phyloP scores from a whole-genome alignment of 2,113 vertebrate species.

The Actenoides lindsayi region DNA sequence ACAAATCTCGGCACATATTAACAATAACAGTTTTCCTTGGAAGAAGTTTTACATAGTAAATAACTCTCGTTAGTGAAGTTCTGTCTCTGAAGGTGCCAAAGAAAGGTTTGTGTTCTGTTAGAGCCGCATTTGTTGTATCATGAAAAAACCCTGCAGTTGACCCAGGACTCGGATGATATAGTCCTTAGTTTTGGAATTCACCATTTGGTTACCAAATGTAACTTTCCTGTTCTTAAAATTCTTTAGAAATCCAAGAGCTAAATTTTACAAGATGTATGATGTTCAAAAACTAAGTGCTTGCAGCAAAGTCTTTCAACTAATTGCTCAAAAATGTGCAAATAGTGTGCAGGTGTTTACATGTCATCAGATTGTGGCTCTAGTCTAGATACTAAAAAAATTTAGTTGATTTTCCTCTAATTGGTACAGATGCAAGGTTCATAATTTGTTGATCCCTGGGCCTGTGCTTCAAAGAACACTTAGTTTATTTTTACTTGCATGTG shows the following conservation, averaged over 20 bases:
- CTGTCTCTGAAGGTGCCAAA: background rate
- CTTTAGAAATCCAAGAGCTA: background rate
- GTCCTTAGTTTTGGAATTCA: background rate
- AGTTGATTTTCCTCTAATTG: slow-evolving; percentile 13
- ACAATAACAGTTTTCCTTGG: background rate
- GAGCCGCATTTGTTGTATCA: background rate
- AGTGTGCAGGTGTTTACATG: background rate
- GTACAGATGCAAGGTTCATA: background rate
- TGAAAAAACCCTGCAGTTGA: background rate
- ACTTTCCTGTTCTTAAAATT: background rate
- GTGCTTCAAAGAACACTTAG: background rate
- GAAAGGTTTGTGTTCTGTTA: slow-evolving; percentile 16
- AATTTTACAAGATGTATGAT: background rate
- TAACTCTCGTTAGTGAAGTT: background rate
- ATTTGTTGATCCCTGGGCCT: background rate
- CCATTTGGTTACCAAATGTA: background rate
- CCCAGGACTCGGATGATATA: background rate
- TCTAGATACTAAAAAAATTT: background rate
- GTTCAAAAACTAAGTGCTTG: background rate
- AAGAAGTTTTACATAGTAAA: background rate
- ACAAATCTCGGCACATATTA: background rate
- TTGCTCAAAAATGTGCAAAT: background rate
- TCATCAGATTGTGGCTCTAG: background rate
- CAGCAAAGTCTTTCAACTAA: background rate
- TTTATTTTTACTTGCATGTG: background rate